These are phyloP conservation scores for Rhinolophus sinicus DNA, from an alignment of 2,113 vertebrate genomes.

Conservation along the genomic window DNA sequence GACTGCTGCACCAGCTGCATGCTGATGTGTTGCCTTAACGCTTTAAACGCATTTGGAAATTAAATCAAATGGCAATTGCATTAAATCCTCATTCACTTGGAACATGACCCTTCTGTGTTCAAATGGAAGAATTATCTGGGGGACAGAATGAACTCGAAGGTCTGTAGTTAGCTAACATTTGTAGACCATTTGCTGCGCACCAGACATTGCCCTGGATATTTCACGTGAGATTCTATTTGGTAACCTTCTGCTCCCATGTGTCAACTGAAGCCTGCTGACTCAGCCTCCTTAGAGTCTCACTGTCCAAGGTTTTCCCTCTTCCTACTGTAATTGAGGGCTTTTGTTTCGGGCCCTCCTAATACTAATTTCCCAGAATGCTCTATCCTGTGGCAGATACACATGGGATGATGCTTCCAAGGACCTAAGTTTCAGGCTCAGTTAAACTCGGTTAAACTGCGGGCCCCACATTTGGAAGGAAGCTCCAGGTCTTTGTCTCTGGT, in stretches of 20 bases:
- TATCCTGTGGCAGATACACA: not conserved
- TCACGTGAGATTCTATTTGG: not conserved
- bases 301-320: not conserved
- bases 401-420: not conserved
- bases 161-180: not conserved
- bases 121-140: conserved; percentile 39
- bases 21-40: conserved; percentile 78
- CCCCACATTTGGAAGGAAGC: not conserved
- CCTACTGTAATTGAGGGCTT: not conserved
- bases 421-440: not conserved
- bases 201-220: not conserved
- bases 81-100: conserved; percentile 63
- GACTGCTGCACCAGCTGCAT: conserved; percentile 76
- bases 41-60: conserved; percentile 75
- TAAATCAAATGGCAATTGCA: conserved; percentile 75
- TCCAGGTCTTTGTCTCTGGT: not conserved
- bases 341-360: not conserved
- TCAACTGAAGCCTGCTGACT: not conserved
- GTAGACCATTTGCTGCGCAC: not conserved
- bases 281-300: not conserved
- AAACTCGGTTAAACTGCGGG: not conserved
- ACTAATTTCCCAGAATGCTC: not conserved
- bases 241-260: not conserved
- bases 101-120: conserved; percentile 62
- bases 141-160: not conserved